Evolutionary conservation across 2,888 invertebrate species (phyloP), one percentile per base, ranked within the genome.

Genomic region (Smittia aterrima): DNA sequence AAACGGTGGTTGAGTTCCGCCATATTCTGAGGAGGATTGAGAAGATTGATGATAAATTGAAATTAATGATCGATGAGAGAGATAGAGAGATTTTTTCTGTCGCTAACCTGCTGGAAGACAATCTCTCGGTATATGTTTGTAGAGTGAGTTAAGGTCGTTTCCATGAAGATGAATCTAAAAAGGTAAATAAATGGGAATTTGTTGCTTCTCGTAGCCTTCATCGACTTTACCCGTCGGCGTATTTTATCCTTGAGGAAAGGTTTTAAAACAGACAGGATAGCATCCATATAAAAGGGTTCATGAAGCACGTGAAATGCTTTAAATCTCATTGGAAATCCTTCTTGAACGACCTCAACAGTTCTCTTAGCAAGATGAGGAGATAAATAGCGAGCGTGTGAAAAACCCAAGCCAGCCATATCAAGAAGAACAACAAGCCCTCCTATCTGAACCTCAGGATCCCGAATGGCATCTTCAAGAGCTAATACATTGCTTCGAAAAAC

Each of bases 281-380:
- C 88, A 80, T 91, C 91, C 80, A 91, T 91, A 27, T 90, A 81
- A 89, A 91, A 91, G 0, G 91, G 89, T 78, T 91, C 89, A 79
- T 90, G 87, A 67, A 91, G 85, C 62, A 92, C 85, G 81, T 92
- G 92, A 74, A 91, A 87, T 0, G 89, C 88, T 78, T 89, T 84
- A 0, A 88, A 89, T 75, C 85, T 87, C 79, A 90, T 84, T 0
- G 91, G 91, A 78, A 89, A 90, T 75, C 84, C 84, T 77, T 85
- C 85, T 78, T 85, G 85, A 1, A 85, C 83, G 66, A 85, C 80
- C 75, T 84, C 84, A 1, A 84, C 84, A 75, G 84, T 84, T 76
- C 81, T 79, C 75, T 80, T 81, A 0, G 83, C 83, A 75, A 85
- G 84, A 78, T 84, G 84, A 1, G 85, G 85, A 11, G 85, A 84